These are phyloP conservation scores for Boloria selene DNA, from an alignment of 2,888 invertebrate species.

Conservation along the genomic window DNA sequence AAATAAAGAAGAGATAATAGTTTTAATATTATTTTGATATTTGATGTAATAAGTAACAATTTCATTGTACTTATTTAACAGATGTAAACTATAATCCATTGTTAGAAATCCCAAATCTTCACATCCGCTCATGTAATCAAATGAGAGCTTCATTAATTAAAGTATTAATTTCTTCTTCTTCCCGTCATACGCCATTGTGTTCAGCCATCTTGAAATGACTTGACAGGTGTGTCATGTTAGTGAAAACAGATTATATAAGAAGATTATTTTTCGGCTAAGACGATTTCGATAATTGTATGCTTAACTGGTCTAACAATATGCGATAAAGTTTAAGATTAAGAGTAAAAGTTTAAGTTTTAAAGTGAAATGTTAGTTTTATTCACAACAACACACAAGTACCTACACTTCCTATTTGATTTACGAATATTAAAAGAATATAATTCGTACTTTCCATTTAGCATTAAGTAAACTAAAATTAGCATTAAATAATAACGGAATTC, in stretches of 20 bases:
- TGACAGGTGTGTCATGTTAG: slow-evolving; percentile 48
- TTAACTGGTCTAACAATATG: neutral
- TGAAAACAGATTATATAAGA: slow-evolving; percentile 63
- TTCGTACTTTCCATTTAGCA: neutral
- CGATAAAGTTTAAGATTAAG: neutral
- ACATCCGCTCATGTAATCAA: slow-evolving; percentile 66
- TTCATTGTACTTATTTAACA: neutral
- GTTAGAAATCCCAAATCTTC: slow-evolving; percentile 43
- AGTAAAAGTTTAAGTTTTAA: too few species aligned
- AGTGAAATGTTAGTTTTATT: neutral
- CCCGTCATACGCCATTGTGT: slow-evolving; percentile 49
- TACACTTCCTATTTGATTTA: too few species aligned
- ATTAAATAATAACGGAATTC: slow-evolving; percentile 17
- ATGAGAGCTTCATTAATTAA: slow-evolving; percentile 57
- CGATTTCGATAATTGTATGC: slow-evolving; percentile 5
- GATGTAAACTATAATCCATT: slow-evolving; percentile 35
- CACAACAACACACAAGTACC: too few species aligned
- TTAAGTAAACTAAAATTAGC: slow-evolving; percentile 15
- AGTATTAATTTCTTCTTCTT: slow-evolving; percentile 58
- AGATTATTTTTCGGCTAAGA: slow-evolving; percentile 34
- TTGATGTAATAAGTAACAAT: neutral
- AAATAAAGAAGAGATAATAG: too few species aligned
- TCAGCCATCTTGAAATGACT: slow-evolving; percentile 41
- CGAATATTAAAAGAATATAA: too few species aligned
- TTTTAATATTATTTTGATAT: too few species aligned